These are phyloP conservation scores for Nemurella pictetii DNA, from an alignment of 2,888 invertebrate species.

Conservation along the genomic window DNA sequence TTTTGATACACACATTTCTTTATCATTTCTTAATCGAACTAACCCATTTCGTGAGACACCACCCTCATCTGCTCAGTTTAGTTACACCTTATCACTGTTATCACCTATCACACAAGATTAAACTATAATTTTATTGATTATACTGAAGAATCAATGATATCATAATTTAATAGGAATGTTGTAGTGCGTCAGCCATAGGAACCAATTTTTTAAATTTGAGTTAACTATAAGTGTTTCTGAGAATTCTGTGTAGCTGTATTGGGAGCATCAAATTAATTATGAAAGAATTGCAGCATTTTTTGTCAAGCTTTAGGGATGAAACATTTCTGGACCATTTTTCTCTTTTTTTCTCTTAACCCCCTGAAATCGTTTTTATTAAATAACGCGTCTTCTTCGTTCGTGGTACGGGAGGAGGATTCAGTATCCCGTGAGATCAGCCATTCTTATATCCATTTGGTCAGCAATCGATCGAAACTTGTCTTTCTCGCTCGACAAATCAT, in stretches of 20 bases:
- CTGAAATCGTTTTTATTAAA: background rate
- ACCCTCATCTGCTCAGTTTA: background rate
- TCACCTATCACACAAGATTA: background rate
- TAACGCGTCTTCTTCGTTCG: background rate
- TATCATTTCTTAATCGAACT: background rate
- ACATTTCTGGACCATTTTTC: background rate
- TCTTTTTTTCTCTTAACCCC: background rate
- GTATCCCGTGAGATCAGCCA: conserved; percentile 93
- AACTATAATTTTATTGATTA: background rate
- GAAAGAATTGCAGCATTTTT: background rate
- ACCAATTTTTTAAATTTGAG: background rate
- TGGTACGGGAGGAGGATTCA: conserved; percentile 51
- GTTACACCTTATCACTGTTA: background rate
- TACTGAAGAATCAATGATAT: background rate
- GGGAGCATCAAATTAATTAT: background rate
- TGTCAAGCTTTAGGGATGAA: background rate
- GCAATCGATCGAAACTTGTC: conserved; percentile 98
- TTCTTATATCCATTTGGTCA: conserved; percentile 95
- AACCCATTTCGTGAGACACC: background rate
- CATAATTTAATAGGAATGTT: background rate
- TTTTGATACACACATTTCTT: background rate
- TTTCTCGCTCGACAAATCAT: conserved; percentile 86
- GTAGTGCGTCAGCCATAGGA: background rate
- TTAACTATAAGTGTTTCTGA: background rate
- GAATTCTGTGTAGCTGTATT: background rate